Evolutionary conservation across 2,888 invertebrate genomes (phyloP), one percentile per base, ranked within the genome.

Genomic region (Dinocampus coccinellae): DNA sequence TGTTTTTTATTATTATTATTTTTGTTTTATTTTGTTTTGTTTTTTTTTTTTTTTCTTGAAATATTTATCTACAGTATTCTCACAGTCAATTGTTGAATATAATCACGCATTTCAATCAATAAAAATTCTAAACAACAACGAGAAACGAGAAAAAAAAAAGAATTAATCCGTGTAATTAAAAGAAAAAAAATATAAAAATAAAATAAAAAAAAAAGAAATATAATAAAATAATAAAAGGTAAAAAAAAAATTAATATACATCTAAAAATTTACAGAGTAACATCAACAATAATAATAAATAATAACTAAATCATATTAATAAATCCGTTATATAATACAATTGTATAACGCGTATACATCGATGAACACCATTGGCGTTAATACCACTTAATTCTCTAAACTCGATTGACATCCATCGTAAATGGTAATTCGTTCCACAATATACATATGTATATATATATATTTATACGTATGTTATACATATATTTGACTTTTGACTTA

Each of bases 281-380:
- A n/a, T n/a, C n/a, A n/a, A n/a, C n/a, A n/a, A n/a, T n/a, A n/a
- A n/a, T n/a, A n/a, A n/a, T n/a, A n/a, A n/a, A 33, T 33, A 3
- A 33, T 33, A 33, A 33, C 33, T 33, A 39, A 39, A 39, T 2
- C 3, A 1, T n/a, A n/a, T n/a, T n/a, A n/a, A n/a, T n/a, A 57
- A 57, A 57, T 4, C 24, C 0, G n/a, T 57, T 0, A 13, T 11
- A 0, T 57, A n/a, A 58, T 20, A 1, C 11, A 47, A 29, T 33
- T 58, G 33, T 33, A 11, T 55, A 26, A 22, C 24, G 26, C 55
- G 55, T 55, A 58, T 33, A 58, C 58, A 58, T 58, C 20, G 26
- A 55, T 55, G 58, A 58, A 58, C 58, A 58, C 58, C 58, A n/a
- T 58, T 58, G 58, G 58, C 58, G 34, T 20, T 58, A 58, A 26